phyloP scores from a whole-genome alignment of 2,888 invertebrate species.

The Drosophila histrio region DNA sequence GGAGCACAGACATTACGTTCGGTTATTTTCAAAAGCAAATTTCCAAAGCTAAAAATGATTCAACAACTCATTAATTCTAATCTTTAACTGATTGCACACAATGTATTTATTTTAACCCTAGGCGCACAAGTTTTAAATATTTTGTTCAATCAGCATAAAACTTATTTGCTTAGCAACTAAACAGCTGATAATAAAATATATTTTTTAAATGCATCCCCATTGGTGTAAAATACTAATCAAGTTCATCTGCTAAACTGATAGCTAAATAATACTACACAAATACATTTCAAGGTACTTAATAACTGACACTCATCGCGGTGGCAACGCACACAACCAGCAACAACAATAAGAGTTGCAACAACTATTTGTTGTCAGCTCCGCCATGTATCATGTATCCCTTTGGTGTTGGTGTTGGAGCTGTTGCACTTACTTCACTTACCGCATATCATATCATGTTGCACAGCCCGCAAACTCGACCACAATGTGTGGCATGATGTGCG shows the following conservation, averaged over 20 bases:
- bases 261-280: not conserved
- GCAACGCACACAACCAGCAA: not conserved
- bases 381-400: not conserved
- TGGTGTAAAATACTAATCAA: no score
- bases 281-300: conserved; percentile 3
- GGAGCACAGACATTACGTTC: no score
- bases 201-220: no score
- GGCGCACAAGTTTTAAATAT: no score
- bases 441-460: conserved; percentile 63
- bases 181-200: no score
- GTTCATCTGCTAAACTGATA: not conserved
- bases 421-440: conserved; percentile 22
- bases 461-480: conserved; percentile 55
- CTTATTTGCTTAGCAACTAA: no score
- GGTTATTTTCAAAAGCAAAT: no score
- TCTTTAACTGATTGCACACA: no score
- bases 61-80: no score
- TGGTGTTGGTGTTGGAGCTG: conserved; percentile 7
- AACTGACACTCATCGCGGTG: conserved; percentile 1
- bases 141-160: no score
- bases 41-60: no score
- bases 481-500: conserved; percentile 63
- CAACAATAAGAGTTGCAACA: not conserved
- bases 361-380: conserved; percentile 3
- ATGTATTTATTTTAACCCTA: no score